These are phyloP conservation scores for Tinamus guttatus DNA, from an alignment of 2,113 vertebrate genomes.

Conservation along the genomic window DNA sequence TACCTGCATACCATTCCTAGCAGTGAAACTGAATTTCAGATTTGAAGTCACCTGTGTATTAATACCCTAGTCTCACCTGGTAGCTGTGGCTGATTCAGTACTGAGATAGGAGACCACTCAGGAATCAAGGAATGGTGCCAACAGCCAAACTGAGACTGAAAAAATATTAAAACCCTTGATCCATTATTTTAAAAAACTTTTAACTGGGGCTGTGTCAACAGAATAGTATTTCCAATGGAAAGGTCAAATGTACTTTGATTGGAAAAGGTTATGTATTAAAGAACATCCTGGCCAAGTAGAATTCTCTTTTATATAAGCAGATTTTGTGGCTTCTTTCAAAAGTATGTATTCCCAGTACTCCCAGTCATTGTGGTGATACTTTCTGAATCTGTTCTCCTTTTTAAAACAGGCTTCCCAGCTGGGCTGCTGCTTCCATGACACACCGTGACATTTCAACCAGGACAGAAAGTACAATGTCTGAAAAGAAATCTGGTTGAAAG, in stretches of 20 bases:
- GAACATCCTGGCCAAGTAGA: background rate
- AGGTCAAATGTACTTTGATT: background rate
- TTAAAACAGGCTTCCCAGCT: background rate
- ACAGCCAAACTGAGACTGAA: background rate
- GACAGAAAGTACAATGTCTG: background rate
- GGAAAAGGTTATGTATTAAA: background rate
- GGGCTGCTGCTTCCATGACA: background rate
- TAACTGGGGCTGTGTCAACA: background rate
- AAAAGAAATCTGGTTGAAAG: background rate
- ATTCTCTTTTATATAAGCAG: fast-evolving
- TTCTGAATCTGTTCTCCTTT: background rate
- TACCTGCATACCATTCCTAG: fast-evolving
- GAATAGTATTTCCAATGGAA: background rate
- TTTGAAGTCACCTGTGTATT: background rate
- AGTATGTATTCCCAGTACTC: background rate
- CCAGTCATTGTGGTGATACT: background rate
- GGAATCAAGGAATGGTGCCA: background rate
- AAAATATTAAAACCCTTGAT: background rate
- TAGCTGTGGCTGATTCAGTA: background rate
- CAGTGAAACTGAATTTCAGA: background rate
- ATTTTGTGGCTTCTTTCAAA: background rate
- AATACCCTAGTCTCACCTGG: background rate
- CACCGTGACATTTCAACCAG: background rate
- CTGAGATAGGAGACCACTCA: background rate
- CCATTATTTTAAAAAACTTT: background rate